Evolutionary conservation across 2,888 invertebrate genomes (phyloP).

Genomic region (Xestia sexstrigata): DNA sequence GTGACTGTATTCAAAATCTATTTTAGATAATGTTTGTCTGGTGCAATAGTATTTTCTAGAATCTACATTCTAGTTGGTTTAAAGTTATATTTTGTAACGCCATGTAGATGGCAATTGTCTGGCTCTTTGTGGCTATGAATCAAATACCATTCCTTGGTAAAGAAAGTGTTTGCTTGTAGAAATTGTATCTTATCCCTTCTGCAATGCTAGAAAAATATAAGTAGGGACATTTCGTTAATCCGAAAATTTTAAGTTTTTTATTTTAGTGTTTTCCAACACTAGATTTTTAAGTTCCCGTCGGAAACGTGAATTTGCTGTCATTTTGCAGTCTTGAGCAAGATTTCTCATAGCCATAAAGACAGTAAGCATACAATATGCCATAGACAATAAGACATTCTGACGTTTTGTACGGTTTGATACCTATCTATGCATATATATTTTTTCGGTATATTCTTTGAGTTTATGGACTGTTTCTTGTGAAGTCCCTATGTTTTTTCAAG

Average conservation of each 20-base stretch:
- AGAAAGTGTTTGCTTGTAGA: neutral
- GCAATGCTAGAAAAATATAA: too few relatives aligned
- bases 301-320: neutral
- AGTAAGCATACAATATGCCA: too few relatives aligned
- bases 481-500: too few relatives aligned
- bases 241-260: too few relatives aligned
- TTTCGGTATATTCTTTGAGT: too few relatives aligned
- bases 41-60: conserved; percentile 25
- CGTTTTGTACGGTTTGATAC: too few relatives aligned
- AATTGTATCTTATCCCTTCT: neutral
- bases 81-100: neutral
- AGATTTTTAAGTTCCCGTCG: neutral
- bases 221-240: too few relatives aligned
- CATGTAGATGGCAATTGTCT: neutral
- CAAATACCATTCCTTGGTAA: neutral
- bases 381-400: too few relatives aligned
- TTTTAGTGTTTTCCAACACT: too few relatives aligned
- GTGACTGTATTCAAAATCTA: conserved; percentile 53
- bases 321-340: neutral
- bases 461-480: too few relatives aligned
- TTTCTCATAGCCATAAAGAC: too few relatives aligned
- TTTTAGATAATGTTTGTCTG: conserved; percentile 49
- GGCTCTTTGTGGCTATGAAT: neutral
- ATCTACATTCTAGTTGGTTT: conserved; percentile 2
- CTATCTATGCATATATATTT: too few relatives aligned